Conservation (phyloP, 2,113 vertebrate species). For the Corythornis madagascariensis region DNA sequence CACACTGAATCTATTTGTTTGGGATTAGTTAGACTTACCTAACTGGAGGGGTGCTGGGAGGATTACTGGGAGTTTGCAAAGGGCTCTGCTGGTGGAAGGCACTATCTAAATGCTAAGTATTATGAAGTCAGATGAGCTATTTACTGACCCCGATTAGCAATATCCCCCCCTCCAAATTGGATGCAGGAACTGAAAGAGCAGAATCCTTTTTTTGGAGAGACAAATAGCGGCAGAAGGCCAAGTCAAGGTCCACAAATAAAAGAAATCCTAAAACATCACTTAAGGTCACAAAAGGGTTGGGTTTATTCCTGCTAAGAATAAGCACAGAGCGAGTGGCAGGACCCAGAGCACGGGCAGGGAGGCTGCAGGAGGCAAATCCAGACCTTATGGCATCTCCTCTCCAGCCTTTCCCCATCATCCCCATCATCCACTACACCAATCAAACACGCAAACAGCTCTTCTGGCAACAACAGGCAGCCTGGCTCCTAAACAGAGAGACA, state of each 20-base stretch:
- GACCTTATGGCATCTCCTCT: background rate
- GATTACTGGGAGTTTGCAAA: constrained; percentile 58
- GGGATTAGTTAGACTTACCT: constrained; percentile 64
- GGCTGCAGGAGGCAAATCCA: background rate
- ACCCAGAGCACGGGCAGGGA: background rate
- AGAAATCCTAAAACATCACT: constrained; percentile 49
- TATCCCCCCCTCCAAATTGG: constrained; percentile 36
- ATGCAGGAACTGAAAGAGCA: constrained; percentile 38
- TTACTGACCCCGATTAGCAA: constrained; percentile 53
- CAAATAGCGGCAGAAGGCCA: constrained; percentile 63
- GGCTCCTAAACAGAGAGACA: background rate
- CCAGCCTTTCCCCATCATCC: background rate
- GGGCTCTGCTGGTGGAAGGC: constrained; percentile 53
- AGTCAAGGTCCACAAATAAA: constrained; percentile 61
- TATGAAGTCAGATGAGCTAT: constrained; percentile 63
- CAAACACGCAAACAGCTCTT: background rate
- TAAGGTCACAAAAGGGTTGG: constrained; percentile 51
- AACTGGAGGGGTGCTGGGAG: constrained; percentile 25
- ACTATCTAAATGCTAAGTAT: constrained; percentile 67
- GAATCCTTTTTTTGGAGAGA: constrained; percentile 47
- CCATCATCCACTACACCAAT: background rate
- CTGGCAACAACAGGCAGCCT: background rate
- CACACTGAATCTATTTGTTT: constrained; percentile 62
- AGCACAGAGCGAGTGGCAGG: accelerated
- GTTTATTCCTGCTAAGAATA: constrained; percentile 1